A percentile compares a stretch with the other conserved stretches of the same genome.
phyloP scores from a whole-genome alignment of 2,888 invertebrate genomes.

The Brenthis hecate region DNA sequence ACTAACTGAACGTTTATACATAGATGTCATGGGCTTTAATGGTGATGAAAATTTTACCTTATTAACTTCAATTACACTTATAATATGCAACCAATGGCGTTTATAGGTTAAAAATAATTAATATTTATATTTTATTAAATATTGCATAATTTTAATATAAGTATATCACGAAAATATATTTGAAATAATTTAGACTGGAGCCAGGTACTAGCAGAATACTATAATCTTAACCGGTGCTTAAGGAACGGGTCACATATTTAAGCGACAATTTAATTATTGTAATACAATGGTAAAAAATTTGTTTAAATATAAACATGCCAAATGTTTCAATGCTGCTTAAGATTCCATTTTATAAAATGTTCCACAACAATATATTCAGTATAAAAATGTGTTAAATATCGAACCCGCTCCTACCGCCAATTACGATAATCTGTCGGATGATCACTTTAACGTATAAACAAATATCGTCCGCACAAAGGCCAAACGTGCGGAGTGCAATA shows the following conservation, averaged over 20 bases:
- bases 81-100: slow-evolving; percentile 12
- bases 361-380: slow-evolving; percentile 16
- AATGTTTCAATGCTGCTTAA: not conserved
- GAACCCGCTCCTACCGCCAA: slow-evolving; percentile 9
- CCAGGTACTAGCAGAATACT: slow-evolving; percentile 22
- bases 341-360: slow-evolving; percentile 13
- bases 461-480: slow-evolving; percentile 14
- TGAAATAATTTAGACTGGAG: slow-evolving; percentile 20
- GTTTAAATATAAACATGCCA: not conserved
- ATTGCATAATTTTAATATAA: slow-evolving; percentile 9
- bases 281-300: slow-evolving; percentile 11
- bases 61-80: slow-evolving; percentile 1
- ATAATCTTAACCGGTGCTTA: slow-evolving; percentile 3
- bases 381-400: slow-evolving; percentile 15
- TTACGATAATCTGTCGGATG: not conserved
- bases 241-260: slow-evolving; percentile 1
- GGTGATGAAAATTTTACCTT: slow-evolving; percentile 1
- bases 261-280: not conserved
- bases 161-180: slow-evolving; percentile 18
- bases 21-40: slow-evolving; percentile 4
- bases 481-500: slow-evolving; percentile 4
- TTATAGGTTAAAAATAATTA: slow-evolving; percentile 4
- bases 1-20: not conserved
- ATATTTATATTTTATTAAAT: slow-evolving; percentile 15
- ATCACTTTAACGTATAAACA: slow-evolving; percentile 9